These are phyloP conservation scores for Panorpa germanica DNA, from an alignment of 2,888 invertebrate species.

Conservation along the genomic window DNA sequence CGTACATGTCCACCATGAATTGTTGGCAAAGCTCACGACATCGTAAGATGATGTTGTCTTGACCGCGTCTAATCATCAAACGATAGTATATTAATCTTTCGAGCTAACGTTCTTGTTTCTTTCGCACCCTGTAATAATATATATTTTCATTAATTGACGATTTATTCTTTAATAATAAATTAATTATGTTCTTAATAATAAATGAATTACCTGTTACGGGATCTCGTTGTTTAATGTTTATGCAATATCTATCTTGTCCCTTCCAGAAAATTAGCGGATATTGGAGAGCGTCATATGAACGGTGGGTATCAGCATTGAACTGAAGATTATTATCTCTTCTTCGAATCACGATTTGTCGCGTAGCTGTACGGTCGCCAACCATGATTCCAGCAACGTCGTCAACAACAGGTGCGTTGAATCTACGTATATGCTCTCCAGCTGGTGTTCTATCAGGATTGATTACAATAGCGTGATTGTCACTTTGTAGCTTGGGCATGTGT, in stretches of 20 bases:
- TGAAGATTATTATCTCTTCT: constrained; percentile 14
- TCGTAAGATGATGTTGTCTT: constrained; percentile 13
- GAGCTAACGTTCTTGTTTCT: constrained; percentile 14
- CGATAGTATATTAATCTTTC: constrained; percentile 16
- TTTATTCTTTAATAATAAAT: too few relatives aligned
- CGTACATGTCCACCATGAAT: constrained; percentile 19
- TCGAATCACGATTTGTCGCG: constrained; percentile 14
- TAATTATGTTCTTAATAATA: too few relatives aligned
- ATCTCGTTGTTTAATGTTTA: too few relatives aligned
- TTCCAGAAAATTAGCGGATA: too few relatives aligned
- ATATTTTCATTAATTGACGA: constrained; percentile 7
- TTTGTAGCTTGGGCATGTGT: constrained; percentile 16
- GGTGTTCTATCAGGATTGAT: constrained; percentile 17
- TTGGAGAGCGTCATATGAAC: too few relatives aligned
- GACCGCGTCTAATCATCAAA: constrained; percentile 13
- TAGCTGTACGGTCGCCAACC: constrained; percentile 14
- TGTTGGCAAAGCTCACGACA: constrained; percentile 17
- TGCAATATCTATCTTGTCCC: too few relatives aligned
- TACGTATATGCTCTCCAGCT: constrained; percentile 17
- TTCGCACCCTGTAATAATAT: constrained; percentile 9
- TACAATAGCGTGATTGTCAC: constrained; percentile 16
- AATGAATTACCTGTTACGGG: too few relatives aligned
- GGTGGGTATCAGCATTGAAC: constrained; percentile 14
- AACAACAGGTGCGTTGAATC: constrained; percentile 19
- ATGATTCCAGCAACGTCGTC: constrained; percentile 16